These are phyloP conservation scores for Rhabdornis inornatus DNA, from an alignment of 2,113 vertebrate species.

Conservation along the genomic window DNA sequence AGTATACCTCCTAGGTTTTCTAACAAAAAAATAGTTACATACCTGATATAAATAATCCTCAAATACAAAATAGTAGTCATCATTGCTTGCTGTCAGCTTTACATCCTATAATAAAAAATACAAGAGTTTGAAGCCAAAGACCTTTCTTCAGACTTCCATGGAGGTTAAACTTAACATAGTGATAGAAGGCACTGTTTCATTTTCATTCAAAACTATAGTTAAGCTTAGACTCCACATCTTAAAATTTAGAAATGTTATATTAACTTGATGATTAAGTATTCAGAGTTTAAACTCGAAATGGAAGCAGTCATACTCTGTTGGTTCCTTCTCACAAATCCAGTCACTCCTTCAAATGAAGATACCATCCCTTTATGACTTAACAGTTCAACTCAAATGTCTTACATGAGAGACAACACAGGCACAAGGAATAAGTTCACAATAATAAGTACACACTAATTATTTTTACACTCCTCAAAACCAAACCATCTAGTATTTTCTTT, in stretches of 20 bases:
- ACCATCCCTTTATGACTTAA: background rate
- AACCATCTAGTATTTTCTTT: background rate
- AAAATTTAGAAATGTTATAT: background rate
- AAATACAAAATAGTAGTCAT: conserved; percentile 99
- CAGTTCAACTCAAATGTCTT: background rate
- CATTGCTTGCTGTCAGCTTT: conserved; percentile 96
- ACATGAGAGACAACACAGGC: background rate
- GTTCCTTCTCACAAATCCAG: background rate
- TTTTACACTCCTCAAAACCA: background rate
- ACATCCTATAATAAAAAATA: conserved; percentile 84
- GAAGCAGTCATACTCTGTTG: background rate
- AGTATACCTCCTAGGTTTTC: background rate
- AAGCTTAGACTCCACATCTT: background rate
- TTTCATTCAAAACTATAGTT: background rate
- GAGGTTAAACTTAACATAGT: background rate
- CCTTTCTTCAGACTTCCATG: background rate
- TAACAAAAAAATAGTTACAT: conserved; percentile 14
- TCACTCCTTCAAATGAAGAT: background rate
- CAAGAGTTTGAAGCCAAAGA: background rate
- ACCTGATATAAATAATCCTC: conserved; percentile 99
- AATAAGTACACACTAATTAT: background rate
- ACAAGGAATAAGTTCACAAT: background rate
- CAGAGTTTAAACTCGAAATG: background rate
- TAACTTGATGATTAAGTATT: background rate
- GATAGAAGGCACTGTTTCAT: background rate